A percentile compares a stretch with the other conserved stretches of the same genome.
These are phyloP conservation scores for Centropyge bicolor DNA, from an alignment of 2,797 vertebrate genomes.

Conservation along the genomic window DNA sequence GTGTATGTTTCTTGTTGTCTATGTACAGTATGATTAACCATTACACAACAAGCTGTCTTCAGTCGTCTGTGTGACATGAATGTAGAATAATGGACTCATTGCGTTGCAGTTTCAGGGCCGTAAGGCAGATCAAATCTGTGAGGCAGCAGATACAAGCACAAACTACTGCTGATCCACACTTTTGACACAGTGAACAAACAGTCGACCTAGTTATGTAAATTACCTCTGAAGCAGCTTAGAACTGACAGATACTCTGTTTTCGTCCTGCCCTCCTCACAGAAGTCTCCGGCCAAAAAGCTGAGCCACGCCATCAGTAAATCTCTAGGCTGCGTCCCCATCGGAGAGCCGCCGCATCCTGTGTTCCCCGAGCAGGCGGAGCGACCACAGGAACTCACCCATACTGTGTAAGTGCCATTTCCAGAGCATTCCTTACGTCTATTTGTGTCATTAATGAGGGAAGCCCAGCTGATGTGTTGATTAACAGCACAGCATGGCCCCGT, in stretches of 20 bases:
- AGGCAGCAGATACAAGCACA: conserved; percentile 14
- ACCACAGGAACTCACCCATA: conserved; percentile 93
- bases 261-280: conserved; percentile 85
- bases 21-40: too few relatives aligned
- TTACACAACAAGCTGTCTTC: not conserved
- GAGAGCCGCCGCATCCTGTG: conserved; percentile 93
- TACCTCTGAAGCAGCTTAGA: conserved; percentile 21
- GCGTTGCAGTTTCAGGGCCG: not conserved
- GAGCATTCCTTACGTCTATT: conserved; percentile 1
- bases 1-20: too few relatives aligned
- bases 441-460: conserved; percentile 36
- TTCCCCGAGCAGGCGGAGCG: conserved; percentile 96
- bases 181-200: conserved; percentile 35
- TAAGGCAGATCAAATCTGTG: not conserved
- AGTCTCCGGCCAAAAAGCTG: conserved; percentile 99
- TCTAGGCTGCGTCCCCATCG: conserved; percentile 94
- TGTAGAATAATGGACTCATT: not conserved
- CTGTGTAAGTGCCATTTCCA: conserved; percentile 89
- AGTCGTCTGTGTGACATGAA: not conserved
- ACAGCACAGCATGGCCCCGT: conserved; percentile 20
- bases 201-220: conserved; percentile 59
- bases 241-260: conserved; percentile 40
- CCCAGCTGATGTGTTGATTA: conserved; percentile 48
- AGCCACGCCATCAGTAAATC: conserved; percentile 99
- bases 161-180: conserved; percentile 32